phyloP scores from a whole-genome alignment of 2,888 invertebrate species.

The Cephus spinipes region DNA sequence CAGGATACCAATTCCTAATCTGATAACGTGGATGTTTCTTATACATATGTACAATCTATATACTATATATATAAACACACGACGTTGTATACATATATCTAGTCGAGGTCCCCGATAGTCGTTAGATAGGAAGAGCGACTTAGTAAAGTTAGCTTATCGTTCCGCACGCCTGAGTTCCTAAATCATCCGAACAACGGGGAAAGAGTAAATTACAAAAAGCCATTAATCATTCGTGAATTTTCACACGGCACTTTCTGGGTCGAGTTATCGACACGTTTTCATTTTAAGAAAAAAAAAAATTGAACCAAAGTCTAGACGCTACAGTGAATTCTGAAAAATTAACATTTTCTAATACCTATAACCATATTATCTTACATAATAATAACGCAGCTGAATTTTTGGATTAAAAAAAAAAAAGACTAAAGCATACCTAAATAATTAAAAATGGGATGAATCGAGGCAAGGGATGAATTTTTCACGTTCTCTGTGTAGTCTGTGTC shows the following conservation, averaged over 20 bases:
- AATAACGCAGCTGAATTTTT: no score
- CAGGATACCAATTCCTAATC: not conserved
- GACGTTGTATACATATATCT: not conserved
- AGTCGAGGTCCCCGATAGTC: not conserved
- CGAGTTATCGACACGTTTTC: not conserved
- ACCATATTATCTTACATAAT: no score
- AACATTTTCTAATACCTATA: no score
- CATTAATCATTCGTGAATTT: conserved; percentile 1
- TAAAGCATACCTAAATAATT: not conserved
- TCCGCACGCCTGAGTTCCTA: conserved; percentile 43
- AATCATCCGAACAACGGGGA: conserved; percentile 31
- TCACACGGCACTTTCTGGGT: not conserved
- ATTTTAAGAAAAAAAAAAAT: not conserved
- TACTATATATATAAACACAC: not conserved
- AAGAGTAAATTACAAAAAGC: conserved; percentile 1
- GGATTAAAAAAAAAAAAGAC: not conserved
- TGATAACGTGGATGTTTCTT: not conserved
- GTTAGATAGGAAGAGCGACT: conserved; percentile 10
- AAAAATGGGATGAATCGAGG: not conserved
- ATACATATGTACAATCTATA: not conserved
- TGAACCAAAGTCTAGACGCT: not conserved
- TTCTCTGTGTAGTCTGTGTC: not conserved
- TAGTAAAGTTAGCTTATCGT: conserved; percentile 39
- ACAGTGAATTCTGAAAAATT: not conserved
- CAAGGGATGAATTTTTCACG: not conserved